Conservation (phyloP, 2,113 vertebrate genomes). For the Platycercus adscitus region DNA sequence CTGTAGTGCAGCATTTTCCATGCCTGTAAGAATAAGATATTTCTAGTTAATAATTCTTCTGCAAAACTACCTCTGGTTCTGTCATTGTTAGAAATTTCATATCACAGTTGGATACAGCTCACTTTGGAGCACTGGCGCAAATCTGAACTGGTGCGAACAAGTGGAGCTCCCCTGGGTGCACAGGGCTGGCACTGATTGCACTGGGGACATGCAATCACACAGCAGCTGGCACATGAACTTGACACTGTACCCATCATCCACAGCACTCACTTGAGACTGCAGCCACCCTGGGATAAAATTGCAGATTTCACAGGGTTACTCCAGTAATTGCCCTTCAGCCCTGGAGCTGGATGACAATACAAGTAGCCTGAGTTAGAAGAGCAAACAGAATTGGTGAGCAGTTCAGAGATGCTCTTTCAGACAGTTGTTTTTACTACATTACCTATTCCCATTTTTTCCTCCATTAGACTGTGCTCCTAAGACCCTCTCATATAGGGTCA, state of each 20-base stretch:
- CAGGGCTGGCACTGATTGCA: neutral
- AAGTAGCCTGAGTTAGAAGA: neutral
- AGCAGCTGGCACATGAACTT: accelerated
- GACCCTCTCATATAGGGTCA: neutral
- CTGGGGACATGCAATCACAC: accelerated
- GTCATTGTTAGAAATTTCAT: neutral
- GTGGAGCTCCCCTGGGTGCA: accelerated
- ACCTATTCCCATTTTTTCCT: constrained; percentile 9
- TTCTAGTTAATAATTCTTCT: neutral
- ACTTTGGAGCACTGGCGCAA: neutral
- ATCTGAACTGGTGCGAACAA: neutral
- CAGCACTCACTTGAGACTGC: accelerated
- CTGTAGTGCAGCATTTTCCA: neutral
- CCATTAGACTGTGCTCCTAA: neutral
- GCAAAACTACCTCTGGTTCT: neutral
- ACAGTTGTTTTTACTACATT: neutral
- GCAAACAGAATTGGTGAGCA: neutral
- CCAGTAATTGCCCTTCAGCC: neutral
- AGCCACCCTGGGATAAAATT: neutral
- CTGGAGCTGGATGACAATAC: neutral
- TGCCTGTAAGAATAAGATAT: neutral
- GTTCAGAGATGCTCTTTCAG: neutral
- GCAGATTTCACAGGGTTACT: neutral
- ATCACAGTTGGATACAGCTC: neutral
- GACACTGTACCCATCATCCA: neutral